Base-by-base conservation (phyloP, 2,888 invertebrate species). In the Lithophane semibrunnea region DNA sequence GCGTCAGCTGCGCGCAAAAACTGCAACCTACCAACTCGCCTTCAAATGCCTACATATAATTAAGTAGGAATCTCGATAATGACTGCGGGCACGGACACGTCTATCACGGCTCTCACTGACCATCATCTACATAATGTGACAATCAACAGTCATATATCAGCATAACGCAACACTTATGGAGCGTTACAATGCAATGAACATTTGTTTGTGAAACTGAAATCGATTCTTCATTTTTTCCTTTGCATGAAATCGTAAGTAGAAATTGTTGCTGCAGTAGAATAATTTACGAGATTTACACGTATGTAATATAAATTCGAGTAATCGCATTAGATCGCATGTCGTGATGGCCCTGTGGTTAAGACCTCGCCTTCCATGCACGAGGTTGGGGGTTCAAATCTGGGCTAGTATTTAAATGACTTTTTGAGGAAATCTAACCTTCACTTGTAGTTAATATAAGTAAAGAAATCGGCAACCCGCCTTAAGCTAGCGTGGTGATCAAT, bases 61-160 rank as follows among this genome's bases (percentile, higher is more conserved):
- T 86, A 86, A 77, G 61, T 42, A 79, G 85, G 88, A 87, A 90
- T 91, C 81, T 83, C 60, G 60, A 74, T 89, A 90, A 91, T 90
- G 87, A 78, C 75, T 70, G 73, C 78, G 74, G 82, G 81, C 86
- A 86, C 78, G 74, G 84, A 80, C 86, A 86, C 88, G 87, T 88
- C 82, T 37, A 82, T 82, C 80, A 84, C 81, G 76, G 85, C 90
- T 91, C 89, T 90, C 90, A 86, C 88, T 83, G 81, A 68, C 79
- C 77, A 86, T 66, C 70, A 92, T 92, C 84, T 87, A 76, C 91
- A 91, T 92, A 92, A 91, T 84, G 87, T 78, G 85, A 86, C 90
- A 88, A 86, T 91, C 87, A 89, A 77, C 82, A 86, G 67, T 82
- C 84, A 80, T 84, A 83, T 37, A 84, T 84, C 82, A 84, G 83